Conservation (phyloP, 2,797 vertebrate species). For the Poeciliopsis infans region DNA sequence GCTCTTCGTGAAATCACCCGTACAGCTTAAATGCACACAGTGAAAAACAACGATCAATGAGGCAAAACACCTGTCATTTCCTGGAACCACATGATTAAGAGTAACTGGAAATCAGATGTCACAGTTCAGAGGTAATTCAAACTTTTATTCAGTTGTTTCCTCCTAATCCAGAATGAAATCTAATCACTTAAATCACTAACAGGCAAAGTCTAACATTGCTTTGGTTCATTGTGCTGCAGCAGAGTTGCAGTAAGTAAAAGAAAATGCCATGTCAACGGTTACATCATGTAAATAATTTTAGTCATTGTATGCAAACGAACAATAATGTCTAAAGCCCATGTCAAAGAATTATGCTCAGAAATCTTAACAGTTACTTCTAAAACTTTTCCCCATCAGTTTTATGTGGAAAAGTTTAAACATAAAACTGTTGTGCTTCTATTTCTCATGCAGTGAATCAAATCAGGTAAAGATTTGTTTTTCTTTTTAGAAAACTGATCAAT, state of each 20-base stretch:
- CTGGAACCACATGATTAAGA: background rate
- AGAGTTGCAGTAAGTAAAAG: background rate
- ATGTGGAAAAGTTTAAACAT: no score
- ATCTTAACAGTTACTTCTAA: background rate
- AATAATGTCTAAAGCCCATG: background rate
- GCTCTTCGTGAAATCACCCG: background rate
- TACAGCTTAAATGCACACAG: background rate
- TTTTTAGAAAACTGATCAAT: background rate
- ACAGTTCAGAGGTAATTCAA: background rate
- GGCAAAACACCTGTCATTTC: background rate
- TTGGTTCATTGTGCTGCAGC: background rate
- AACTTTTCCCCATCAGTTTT: background rate
- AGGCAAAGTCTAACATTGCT: background rate
- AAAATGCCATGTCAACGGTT: background rate
- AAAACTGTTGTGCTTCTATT: no score
- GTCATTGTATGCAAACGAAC: background rate
- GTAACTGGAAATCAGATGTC: background rate
- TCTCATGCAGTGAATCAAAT: background rate
- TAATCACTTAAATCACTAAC: background rate
- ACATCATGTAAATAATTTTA: background rate
- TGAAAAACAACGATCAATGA: background rate
- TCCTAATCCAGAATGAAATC: background rate
- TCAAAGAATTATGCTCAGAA: background rate
- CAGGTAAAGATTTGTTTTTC: background rate
- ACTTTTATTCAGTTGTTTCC: background rate